These are phyloP conservation scores for Halictus quadricinctus DNA, from an alignment of 2,888 invertebrate species.

Conservation along the genomic window DNA sequence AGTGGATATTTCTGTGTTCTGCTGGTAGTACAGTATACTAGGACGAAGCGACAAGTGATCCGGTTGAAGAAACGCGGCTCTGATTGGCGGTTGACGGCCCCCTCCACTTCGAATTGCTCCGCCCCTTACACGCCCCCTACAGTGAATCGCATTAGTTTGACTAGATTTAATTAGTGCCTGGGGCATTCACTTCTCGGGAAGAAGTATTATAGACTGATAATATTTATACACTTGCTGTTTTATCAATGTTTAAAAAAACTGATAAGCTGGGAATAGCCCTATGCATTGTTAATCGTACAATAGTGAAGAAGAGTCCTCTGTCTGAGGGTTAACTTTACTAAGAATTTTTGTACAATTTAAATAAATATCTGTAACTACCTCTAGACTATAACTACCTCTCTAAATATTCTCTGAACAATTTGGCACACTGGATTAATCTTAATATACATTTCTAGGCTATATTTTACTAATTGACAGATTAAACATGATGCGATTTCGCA, in stretches of 20 bases:
- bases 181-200: too few relatives aligned
- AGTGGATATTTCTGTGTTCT: not conserved
- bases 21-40: not conserved
- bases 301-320: not conserved
- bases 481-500: not conserved
- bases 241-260: too few relatives aligned
- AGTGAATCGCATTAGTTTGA: not conserved
- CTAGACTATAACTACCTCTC: not conserved
- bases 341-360: not conserved
- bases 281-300: not conserved
- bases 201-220: too few relatives aligned
- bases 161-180: not conserved
- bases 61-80: not conserved
- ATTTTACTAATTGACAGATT: not conserved
- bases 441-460: not conserved
- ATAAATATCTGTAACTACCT: too few relatives aligned
- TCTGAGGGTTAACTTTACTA: not conserved
- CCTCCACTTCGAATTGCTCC: not conserved
- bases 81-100: not conserved
- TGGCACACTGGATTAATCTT: not conserved
- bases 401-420: not conserved
- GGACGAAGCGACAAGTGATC: not conserved
- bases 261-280: not conserved
- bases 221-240: too few relatives aligned
- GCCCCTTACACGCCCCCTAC: not conserved